phyloP scores from a whole-genome alignment of 2,113 vertebrate species.

The Glareola pratincola region DNA sequence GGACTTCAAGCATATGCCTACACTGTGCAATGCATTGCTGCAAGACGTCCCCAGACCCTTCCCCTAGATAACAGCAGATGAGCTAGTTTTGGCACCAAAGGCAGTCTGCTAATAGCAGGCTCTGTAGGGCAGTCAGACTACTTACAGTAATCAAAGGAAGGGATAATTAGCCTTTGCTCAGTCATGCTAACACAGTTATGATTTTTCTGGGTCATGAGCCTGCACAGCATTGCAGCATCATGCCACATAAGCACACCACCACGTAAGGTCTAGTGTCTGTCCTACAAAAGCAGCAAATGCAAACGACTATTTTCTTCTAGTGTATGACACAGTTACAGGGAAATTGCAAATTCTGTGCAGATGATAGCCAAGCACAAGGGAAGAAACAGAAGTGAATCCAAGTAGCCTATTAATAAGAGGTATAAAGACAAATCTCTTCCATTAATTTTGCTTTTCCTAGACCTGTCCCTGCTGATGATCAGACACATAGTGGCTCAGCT shows the following conservation, averaged over 20 bases:
- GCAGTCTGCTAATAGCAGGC: not conserved
- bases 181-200: not conserved
- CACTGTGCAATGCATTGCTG: not conserved
- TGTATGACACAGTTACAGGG: not conserved
- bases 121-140: not conserved
- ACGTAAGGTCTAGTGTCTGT: not conserved
- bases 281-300: not conserved
- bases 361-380: not conserved
- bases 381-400: not conserved
- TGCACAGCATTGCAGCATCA: not conserved
- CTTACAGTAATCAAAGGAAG: constrained; percentile 22
- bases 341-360: not conserved
- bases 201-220: not conserved
- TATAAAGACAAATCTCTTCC: not conserved
- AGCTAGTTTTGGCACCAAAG: not conserved
- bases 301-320: not conserved
- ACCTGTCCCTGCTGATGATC: not conserved
- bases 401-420: not conserved
- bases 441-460: not conserved
- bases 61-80: not conserved
- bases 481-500: not conserved
- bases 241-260: not conserved
- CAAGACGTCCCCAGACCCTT: not conserved
- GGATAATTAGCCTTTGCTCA: constrained; percentile 28
- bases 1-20: not conserved